Evolutionary conservation across 2,113 vertebrate genomes (phyloP).

Genomic region (Heterotilapia buettikoferi): DNA sequence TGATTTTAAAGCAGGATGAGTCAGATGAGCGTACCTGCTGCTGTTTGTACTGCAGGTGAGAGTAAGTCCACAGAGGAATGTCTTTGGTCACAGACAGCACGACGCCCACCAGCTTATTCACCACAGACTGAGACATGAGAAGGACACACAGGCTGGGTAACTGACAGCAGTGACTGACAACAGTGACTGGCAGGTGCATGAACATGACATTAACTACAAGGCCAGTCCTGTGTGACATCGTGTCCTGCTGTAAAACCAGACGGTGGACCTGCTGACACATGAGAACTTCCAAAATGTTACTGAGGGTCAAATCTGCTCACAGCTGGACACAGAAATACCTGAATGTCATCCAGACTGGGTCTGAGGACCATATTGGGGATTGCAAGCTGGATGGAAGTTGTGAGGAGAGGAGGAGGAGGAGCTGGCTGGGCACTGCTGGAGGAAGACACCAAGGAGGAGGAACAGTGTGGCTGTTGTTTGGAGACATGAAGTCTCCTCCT

Average conservation of each 20-base stretch:
- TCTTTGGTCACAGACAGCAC: conserved; percentile 70
- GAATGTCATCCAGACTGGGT: conserved; percentile 79
- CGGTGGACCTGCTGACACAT: background rate
- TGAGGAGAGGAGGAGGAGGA: conserved; percentile 68
- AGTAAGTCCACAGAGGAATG: conserved; percentile 77
- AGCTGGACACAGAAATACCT: conserved; percentile 44
- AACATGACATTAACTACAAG: background rate
- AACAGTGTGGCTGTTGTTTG: conserved; percentile 33
- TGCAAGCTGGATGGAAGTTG: conserved; percentile 71
- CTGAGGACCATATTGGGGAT: conserved; percentile 77
- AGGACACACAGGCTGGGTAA: background rate
- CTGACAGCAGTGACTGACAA: background rate
- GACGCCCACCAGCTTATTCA: conserved; percentile 72
- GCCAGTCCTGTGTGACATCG: fast-evolving
- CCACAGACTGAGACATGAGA: conserved; percentile 57
- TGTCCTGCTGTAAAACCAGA: background rate
- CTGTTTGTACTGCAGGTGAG: conserved; percentile 70
- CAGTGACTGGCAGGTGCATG: background rate
- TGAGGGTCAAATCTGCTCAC: background rate
- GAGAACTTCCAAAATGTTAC: background rate
- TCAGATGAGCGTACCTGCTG: conserved; percentile 18
- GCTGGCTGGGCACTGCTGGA: background rate
- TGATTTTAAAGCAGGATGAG: background rate
- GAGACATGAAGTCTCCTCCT: conserved; percentile 59
- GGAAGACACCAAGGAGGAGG: background rate